A percentile compares a stretch with the other conserved stretches of the same genome.
Conservation (phyloP, 2,113 vertebrate genomes). For the Takifugu bimaculatus region DNA sequence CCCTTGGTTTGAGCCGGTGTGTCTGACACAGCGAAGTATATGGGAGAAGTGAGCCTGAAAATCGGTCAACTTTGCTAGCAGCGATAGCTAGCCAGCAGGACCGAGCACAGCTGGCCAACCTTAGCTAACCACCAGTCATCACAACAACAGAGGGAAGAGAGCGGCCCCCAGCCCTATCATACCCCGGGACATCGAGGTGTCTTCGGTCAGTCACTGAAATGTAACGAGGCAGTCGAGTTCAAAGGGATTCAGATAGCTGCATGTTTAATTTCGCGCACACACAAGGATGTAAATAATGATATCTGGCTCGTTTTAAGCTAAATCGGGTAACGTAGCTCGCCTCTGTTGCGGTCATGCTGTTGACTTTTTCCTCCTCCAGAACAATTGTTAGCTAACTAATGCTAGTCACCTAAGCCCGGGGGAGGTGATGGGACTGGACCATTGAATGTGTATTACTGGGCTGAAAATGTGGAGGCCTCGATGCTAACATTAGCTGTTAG, state of each 20-base stretch:
- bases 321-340: constrained; percentile 11
- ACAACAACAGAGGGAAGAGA: constrained; percentile 64
- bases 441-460: constrained; percentile 2
- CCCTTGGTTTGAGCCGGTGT: constrained; percentile 12
- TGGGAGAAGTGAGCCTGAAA: constrained; percentile 50
- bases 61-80: constrained; percentile 60
- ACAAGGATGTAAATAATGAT: neutral
- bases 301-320: neutral
- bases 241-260: neutral
- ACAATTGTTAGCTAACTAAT: constrained; percentile 30
- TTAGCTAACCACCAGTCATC: constrained; percentile 56
- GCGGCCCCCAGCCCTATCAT: constrained; percentile 41
- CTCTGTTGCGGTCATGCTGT: constrained; percentile 8
- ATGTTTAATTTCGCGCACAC: neutral
- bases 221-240: neutral
- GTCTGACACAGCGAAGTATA: constrained; percentile 29
- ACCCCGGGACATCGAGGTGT: constrained; percentile 68
- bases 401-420: constrained; percentile 31
- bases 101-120: constrained; percentile 62
- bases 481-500: constrained; percentile 57
- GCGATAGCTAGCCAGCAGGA: constrained; percentile 55
- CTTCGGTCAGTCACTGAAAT: constrained; percentile 60
- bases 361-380: constrained; percentile 18
- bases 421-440: constrained; percentile 50
- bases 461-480: constrained; percentile 65